phyloP scores from a whole-genome alignment of 1,140 invertebrate genomes.

The Drosophila orosa region DNA sequence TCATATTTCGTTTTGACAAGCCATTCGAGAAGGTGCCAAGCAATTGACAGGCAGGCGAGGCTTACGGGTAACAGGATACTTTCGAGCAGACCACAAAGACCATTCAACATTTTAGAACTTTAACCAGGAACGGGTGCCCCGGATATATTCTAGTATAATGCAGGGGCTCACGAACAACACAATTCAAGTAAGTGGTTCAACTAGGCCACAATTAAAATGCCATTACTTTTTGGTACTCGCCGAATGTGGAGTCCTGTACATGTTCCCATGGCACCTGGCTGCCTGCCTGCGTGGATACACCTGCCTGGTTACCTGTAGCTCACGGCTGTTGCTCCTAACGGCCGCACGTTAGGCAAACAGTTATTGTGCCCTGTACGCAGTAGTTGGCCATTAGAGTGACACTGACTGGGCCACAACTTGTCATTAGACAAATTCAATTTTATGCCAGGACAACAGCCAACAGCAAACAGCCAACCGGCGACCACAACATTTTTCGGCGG shows the following conservation, averaged over 20 bases:
- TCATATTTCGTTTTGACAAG: slow-evolving; percentile 74
- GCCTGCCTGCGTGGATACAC: not conserved
- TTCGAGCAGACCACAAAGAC: slow-evolving; percentile 27
- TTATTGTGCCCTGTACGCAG: slow-evolving; percentile 67
- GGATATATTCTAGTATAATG: slow-evolving; percentile 18
- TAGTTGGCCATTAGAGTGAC: slow-evolving; percentile 75
- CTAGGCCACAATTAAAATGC: slow-evolving; percentile 72
- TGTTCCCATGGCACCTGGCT: slow-evolving; percentile 36
- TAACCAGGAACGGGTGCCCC: not conserved
- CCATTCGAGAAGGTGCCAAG: slow-evolving; percentile 36
- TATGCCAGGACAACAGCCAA: slow-evolving; percentile 57
- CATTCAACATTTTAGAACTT: slow-evolving; percentile 30
- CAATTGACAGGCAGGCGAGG: slow-evolving; percentile 56
- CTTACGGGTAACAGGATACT: slow-evolving; percentile 43
- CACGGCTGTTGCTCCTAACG: slow-evolving; percentile 73
- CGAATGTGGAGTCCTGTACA: slow-evolving; percentile 29
- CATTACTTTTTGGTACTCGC: slow-evolving; percentile 55
- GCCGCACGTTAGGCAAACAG: slow-evolving; percentile 75
- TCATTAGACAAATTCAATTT: slow-evolving; percentile 83
- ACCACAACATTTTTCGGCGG: slow-evolving; percentile 79
- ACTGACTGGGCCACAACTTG: slow-evolving; percentile 70
- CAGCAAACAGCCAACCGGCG: slow-evolving; percentile 52
- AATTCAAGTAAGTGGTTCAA: slow-evolving; percentile 45
- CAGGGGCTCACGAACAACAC: slow-evolving; percentile 13
- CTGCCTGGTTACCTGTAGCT: slow-evolving; percentile 73